These are phyloP conservation scores for Drosophila serrata DNA, from an alignment of 1,140 invertebrate species.

Conservation along the genomic window DNA sequence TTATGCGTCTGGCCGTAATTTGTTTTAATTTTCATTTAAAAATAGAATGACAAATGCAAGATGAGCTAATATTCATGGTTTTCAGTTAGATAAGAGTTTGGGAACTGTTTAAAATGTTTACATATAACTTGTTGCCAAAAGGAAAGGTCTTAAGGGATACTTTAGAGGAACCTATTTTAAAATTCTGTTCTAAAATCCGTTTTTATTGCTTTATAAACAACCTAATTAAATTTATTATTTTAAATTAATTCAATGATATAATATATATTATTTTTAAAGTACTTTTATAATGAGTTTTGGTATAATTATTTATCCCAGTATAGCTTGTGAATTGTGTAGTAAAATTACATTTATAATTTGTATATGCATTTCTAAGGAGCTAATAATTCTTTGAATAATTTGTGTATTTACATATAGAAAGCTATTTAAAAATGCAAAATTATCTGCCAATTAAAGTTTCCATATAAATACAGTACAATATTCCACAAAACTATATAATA, in stretches of 20 bases:
- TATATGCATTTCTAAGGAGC: not conserved
- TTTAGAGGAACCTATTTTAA: too few species aligned
- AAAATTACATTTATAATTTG: not conserved
- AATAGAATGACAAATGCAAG: slow-evolving; percentile 29
- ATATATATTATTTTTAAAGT: too few species aligned
- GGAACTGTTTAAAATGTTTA: not conserved
- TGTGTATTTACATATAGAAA: not conserved
- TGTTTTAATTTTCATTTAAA: slow-evolving; percentile 26
- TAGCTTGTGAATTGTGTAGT: too few species aligned
- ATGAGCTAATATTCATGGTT: not conserved
- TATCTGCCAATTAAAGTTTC: not conserved
- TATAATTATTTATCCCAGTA: not conserved
- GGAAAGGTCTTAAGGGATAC: too few species aligned
- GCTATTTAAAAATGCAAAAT: not conserved
- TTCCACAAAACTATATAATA: not conserved
- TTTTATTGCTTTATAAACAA: too few species aligned
- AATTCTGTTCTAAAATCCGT: too few species aligned
- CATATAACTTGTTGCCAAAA: not conserved
- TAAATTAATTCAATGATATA: not conserved
- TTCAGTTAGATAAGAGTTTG: not conserved
- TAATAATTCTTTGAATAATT: not conserved
- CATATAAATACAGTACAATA: not conserved
- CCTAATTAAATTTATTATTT: too few species aligned
- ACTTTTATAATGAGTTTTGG: too few species aligned
- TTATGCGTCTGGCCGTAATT: slow-evolving; percentile 44